Evolutionary conservation across 2,797 vertebrate species (phyloP).

Genomic region (Kryptolebias ocellatus): DNA sequence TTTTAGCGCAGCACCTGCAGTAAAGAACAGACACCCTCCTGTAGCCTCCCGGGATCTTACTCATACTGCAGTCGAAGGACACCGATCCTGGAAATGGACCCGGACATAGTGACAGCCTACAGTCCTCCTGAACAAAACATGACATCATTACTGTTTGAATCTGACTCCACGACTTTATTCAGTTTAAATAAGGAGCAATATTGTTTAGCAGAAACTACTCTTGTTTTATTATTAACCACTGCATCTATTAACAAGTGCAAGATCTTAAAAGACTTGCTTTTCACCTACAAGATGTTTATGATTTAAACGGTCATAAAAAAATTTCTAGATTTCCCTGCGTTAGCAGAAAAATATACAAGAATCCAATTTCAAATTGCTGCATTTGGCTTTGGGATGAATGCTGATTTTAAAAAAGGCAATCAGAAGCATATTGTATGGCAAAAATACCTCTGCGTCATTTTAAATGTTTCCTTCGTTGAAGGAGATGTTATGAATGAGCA

Average conservation of each 20-base stretch:
- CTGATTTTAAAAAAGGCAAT: background rate
- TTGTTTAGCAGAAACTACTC: too few relatives aligned
- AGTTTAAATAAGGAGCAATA: too few relatives aligned
- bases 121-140: constrained; percentile 23
- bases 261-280: background rate
- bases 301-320: background rate
- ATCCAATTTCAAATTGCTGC: too few relatives aligned
- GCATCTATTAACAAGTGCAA: background rate
- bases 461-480: too few relatives aligned
- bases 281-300: background rate
- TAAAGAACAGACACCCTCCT: constrained; percentile 57
- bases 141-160: constrained; percentile 23
- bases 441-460: background rate
- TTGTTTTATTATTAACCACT: too few relatives aligned
- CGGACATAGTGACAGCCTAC: constrained; percentile 20
- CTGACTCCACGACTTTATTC: background rate
- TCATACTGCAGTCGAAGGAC: constrained; percentile 53
- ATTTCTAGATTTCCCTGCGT: too few relatives aligned
- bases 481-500: background rate
- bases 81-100: constrained; percentile 28
- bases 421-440: background rate
- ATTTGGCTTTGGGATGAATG: background rate
- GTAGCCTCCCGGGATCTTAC: constrained; percentile 51
- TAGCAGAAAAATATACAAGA: too few relatives aligned
- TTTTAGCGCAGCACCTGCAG: constrained; percentile 47